A percentile compares a stretch with the other conserved stretches of the same genome.
Evolutionary conservation across 2,113 vertebrate species (phyloP).

Genomic region (Corythornis cristatus): DNA sequence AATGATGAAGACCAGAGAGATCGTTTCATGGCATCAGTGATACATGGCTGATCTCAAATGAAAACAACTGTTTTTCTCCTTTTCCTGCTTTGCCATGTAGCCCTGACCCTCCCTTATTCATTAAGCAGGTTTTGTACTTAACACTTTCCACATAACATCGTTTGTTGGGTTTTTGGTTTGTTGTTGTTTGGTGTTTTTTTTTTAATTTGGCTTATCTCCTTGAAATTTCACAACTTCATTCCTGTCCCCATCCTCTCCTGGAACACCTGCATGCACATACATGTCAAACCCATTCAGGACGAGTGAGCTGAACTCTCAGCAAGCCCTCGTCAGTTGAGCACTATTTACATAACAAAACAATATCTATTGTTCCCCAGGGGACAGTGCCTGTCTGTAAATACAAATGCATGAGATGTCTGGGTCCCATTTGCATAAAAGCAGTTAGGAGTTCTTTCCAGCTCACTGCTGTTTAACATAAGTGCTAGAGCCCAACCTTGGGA

Average conservation of each 20-base stretch:
- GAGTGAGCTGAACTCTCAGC: not conserved
- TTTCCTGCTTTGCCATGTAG: not conserved
- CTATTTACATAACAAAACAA: conserved; percentile 40
- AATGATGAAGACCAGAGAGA: not conserved
- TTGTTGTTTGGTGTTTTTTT: too few species aligned
- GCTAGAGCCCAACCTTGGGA: conserved; percentile 12
- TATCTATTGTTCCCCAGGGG: not conserved
- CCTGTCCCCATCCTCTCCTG: not conserved
- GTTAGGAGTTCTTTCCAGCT: conserved; percentile 34
- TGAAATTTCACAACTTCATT: not conserved
- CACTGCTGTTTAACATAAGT: conserved; percentile 36
- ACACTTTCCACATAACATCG: not conserved
- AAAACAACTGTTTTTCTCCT: not conserved
- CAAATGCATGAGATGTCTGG: not conserved
- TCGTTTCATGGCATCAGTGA: not conserved
- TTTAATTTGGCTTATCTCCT: not conserved
- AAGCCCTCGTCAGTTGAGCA: not conserved
- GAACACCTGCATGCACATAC: not conserved
- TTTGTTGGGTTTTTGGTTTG: not conserved
- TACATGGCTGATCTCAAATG: rapidly evolving
- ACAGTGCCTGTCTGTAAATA: not conserved
- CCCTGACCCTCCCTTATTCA: not conserved
- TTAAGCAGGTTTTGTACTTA: not conserved
- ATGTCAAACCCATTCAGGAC: not conserved
- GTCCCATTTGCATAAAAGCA: conserved; percentile 19